These are phyloP conservation scores for Adelphocoris suturalis DNA, from an alignment of 2,888 invertebrate genomes.

Conservation along the genomic window DNA sequence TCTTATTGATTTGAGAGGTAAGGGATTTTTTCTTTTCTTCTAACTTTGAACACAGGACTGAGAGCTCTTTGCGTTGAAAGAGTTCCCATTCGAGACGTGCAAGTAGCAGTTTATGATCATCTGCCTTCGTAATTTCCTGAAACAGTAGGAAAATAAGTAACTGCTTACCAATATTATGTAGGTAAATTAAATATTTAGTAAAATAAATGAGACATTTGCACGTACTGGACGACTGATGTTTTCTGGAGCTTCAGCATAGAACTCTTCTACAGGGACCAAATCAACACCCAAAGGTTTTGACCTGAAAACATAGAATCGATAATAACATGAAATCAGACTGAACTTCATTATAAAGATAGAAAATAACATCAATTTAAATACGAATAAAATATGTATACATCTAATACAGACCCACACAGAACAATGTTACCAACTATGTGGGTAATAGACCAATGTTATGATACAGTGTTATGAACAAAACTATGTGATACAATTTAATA, in stretches of 20 bases:
- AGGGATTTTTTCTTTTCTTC: constrained; percentile 88
- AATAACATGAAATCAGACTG: no score
- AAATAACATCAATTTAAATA: no score
- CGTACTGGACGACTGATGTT: constrained; percentile 85
- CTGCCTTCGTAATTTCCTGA: constrained; percentile 84
- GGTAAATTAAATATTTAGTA: no score
- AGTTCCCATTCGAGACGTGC: constrained; percentile 95
- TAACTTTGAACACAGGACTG: constrained; percentile 87
- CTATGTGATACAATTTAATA: no score
- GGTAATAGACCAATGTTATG: no score
- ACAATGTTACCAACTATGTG: no score
- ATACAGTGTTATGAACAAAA: no score
- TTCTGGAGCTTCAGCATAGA: constrained; percentile 88
- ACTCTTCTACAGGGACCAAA: constrained; percentile 90
- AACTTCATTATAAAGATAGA: no score
- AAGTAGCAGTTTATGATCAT: constrained; percentile 89
- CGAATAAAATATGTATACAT: not conserved
- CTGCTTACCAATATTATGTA: no score
- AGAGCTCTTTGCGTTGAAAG: constrained; percentile 90
- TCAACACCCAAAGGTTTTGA: constrained; percentile 97
- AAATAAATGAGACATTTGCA: constrained; percentile 70
- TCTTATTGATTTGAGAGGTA: constrained; percentile 86
- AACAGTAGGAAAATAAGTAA: not conserved
- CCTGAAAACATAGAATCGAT: constrained; percentile 79
- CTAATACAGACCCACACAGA: not conserved